Base-by-base conservation (phyloP, 1,140 invertebrate genomes). In the Brachionus koreanus region DNA sequence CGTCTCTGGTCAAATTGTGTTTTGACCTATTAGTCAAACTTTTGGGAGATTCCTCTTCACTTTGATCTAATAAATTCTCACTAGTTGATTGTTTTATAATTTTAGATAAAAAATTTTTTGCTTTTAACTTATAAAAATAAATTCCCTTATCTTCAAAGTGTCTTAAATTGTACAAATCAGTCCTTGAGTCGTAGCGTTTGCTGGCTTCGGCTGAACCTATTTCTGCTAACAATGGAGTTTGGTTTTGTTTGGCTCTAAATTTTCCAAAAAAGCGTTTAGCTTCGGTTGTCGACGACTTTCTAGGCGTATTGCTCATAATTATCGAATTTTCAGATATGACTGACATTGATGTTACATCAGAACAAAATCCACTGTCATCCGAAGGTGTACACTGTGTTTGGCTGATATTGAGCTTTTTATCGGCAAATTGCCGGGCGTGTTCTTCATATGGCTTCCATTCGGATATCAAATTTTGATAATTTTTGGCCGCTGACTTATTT, bases 371-470 rank as follows among this genome's bases (percentile, higher is more conserved):
- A 29, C 69, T 74, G 23, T 74, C 69, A n/a, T 74, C 42, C 39
- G 42, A 46, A 12, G 69, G 69, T 12, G 69, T 69, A 19, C 65
- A 35, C 16, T 69, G 65, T 7, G 33, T 74, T 74, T 46, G 23
- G 43, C 39, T 46, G 23, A 19, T 25, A 46, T 74, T 74, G 1
- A 43, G 23, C 16, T 74, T 74, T 74, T 74, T 74, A 25, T 74
- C 69, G 25, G 23, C 42, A 29, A 43, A 43, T 23, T 49, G 9
- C 9, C 69, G 69, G 23, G 29, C n/a, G 12, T 61, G 35, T 43
- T 79, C 76, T 16, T 79, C 76, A 61, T 79, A 79, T 16, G 61
- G 49, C 37, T 79, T 79, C 76, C 76, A 79, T 79, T 79, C 49
- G 16, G 13, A 4, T 10, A 79, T 61, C 19, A 79, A 29, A 42